phyloP scores from a whole-genome alignment of 2,888 invertebrate genomes.

The Anoplius nigerrimus region DNA sequence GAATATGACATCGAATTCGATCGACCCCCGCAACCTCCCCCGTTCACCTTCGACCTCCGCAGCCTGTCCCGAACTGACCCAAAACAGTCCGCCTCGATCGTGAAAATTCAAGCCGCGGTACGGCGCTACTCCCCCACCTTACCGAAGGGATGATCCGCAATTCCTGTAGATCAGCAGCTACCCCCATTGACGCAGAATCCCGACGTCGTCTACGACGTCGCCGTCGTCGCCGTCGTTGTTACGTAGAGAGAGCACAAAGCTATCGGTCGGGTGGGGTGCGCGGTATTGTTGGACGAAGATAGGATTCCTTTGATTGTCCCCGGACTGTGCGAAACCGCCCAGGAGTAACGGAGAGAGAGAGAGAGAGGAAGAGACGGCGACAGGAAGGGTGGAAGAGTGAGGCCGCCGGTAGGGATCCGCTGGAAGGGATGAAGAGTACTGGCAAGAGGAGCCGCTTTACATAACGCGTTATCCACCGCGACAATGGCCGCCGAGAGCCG shows the following conservation, averaged over 20 bases:
- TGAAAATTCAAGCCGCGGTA: too few relatives aligned
- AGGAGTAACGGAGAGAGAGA: conserved; percentile 39
- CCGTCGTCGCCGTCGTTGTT: conserved; percentile 45
- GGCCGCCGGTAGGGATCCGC: conserved; percentile 37
- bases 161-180: conserved; percentile 33
- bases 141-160: conserved; percentile 24
- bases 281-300: conserved; percentile 65
- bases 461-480: conserved; percentile 62
- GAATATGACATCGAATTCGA: conserved; percentile 15
- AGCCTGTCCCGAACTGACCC: too few relatives aligned
- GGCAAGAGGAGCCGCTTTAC: conserved; percentile 52
- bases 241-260: conserved; percentile 56
- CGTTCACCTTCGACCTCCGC: too few relatives aligned
- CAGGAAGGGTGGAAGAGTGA: too few relatives aligned
- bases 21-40: background rate
- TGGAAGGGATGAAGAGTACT: conserved; percentile 21
- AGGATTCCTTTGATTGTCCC: conserved; percentile 67
- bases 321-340: conserved; percentile 55
- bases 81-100: too few relatives aligned
- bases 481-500: conserved; percentile 56
- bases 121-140: background rate
- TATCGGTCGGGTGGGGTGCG: conserved; percentile 53
- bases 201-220: conserved; percentile 26
- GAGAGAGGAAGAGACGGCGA: conserved; percentile 27
- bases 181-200: conserved; percentile 55